These are phyloP conservation scores for Acholoe squamosa DNA, from an alignment of 2,888 invertebrate species.

Conservation along the genomic window DNA sequence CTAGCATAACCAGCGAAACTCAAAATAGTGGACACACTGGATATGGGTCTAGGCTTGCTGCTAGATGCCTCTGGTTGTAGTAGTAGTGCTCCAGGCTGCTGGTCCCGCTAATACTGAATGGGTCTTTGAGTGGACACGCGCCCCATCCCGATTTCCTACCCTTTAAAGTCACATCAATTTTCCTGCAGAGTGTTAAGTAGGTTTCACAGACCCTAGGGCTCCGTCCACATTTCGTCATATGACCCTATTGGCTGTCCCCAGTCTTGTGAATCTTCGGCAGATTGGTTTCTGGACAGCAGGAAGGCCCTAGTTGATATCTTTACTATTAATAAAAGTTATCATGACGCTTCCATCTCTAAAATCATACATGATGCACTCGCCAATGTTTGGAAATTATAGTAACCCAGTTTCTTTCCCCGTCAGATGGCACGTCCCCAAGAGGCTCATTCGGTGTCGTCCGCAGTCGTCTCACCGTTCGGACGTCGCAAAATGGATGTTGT, in stretches of 20 bases:
- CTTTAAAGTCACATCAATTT: constrained; percentile 19
- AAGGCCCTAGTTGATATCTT: too few relatives aligned
- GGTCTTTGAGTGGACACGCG: too few relatives aligned
- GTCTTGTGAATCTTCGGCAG: too few relatives aligned
- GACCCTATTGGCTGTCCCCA: background rate
- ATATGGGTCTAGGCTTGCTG: too few relatives aligned
- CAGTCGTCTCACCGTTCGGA: background rate
- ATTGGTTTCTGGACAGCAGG: too few relatives aligned
- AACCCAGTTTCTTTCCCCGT: too few relatives aligned
- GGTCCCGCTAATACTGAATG: background rate
- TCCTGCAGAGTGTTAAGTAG: background rate
- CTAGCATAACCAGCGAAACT: too few relatives aligned
- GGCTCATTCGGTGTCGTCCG: background rate
- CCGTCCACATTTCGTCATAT: background rate
- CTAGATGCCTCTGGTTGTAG: background rate
- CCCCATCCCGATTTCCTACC: background rate
- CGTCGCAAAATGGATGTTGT: constrained; percentile 12
- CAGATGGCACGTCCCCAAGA: background rate
- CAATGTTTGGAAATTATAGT: too few relatives aligned
- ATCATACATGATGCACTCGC: too few relatives aligned
- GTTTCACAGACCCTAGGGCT: background rate
- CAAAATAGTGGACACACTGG: too few relatives aligned
- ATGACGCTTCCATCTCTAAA: too few relatives aligned
- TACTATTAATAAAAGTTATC: too few relatives aligned
- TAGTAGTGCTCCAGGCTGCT: background rate